These are phyloP conservation scores for Bradynema listronoti DNA, from an alignment of 1,140 invertebrate species.

Conservation along the genomic window DNA sequence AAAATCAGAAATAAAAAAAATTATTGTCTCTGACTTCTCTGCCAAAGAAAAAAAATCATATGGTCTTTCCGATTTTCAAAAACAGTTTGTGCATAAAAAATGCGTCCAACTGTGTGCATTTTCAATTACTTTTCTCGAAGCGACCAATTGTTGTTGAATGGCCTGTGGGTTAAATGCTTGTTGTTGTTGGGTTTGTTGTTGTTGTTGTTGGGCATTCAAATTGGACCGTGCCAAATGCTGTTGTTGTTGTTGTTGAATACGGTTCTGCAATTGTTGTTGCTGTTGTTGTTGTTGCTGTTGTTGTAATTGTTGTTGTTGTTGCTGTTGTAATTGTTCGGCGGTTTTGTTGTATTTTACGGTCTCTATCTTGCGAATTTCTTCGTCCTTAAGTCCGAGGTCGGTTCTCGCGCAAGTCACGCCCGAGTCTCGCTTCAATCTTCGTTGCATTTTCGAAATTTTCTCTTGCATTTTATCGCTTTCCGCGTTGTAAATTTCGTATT, in stretches of 20 bases:
- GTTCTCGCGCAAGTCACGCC: slow-evolving; percentile 22
- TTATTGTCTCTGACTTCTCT: too few relatives aligned
- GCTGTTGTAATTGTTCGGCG: slow-evolving; percentile 21
- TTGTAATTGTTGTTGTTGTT: slow-evolving; percentile 27
- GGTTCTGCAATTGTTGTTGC: too few relatives aligned
- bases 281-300: slow-evolving; percentile 30
- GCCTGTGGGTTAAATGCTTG: too few relatives aligned
- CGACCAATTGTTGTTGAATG: slow-evolving; percentile 1
- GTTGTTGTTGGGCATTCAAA: slow-evolving; percentile 1
- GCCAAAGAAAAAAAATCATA: too few relatives aligned
- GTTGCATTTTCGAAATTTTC: not conserved
- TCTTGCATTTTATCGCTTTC: not conserved
- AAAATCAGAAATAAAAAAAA: too few relatives aligned
- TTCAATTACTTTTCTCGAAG: too few relatives aligned
- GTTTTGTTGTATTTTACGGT: slow-evolving; percentile 7
- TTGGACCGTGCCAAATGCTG: not conserved
- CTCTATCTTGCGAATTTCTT: slow-evolving; percentile 5
- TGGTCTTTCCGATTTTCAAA: too few relatives aligned
- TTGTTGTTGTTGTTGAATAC: slow-evolving; percentile 7
- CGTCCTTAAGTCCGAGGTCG: slow-evolving; percentile 16
- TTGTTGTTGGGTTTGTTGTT: too few relatives aligned
- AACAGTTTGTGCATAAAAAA: too few relatives aligned
- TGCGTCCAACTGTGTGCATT: too few relatives aligned
- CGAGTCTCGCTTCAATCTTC: not conserved
- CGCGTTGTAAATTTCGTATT: not conserved